Evolutionary conservation across 1,140 invertebrate species (phyloP).

Genomic region (Argopecten irradians): DNA sequence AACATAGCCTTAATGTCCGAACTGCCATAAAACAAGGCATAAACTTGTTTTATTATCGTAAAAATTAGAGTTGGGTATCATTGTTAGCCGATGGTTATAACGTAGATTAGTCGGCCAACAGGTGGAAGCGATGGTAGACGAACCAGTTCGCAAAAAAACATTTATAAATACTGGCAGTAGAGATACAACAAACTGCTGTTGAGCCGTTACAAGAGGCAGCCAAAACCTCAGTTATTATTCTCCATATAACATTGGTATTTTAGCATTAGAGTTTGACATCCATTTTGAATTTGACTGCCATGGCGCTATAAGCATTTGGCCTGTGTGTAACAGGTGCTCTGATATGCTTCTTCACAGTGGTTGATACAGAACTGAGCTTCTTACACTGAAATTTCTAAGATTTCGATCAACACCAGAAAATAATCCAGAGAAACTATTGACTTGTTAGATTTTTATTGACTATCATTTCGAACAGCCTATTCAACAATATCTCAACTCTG

Average conservation of each 20-base stretch:
- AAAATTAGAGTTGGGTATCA: not conserved
- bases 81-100: not conserved
- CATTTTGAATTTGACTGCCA: not conserved
- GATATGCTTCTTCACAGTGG: not conserved
- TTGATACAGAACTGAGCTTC: not conserved
- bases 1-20: not conserved
- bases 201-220: not conserved
- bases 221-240: not conserved
- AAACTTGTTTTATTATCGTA: not conserved
- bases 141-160: not conserved
- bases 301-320: not conserved
- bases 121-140: not conserved
- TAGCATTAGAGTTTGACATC: not conserved
- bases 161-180: not conserved
- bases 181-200: not conserved
- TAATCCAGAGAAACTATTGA: not conserved
- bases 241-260: not conserved
- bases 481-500: not conserved
- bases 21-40: not conserved
- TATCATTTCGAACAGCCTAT: not conserved
- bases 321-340: not conserved
- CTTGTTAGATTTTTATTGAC: not conserved
- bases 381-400: not conserved
- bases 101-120: not conserved
- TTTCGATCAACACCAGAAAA: not conserved